Evolutionary conservation across 2,888 invertebrate genomes (phyloP).

Genomic region (Arctia plantaginis): DNA sequence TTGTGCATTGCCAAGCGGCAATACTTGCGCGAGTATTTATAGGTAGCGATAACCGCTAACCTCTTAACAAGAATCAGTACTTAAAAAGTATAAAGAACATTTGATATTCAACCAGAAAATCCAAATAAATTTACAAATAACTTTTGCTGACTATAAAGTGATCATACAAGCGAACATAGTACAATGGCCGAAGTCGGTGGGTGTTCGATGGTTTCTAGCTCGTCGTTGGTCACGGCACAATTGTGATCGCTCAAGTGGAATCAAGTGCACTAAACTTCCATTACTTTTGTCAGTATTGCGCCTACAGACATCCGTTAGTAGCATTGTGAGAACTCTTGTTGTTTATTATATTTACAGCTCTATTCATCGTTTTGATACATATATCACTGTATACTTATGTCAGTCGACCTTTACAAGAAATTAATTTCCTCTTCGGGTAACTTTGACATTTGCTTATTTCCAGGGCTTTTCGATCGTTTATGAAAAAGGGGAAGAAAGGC

Average conservation of each 20-base stretch:
- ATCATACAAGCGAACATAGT: constrained; percentile 25
- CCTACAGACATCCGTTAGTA: constrained; percentile 75
- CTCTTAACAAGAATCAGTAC: neutral
- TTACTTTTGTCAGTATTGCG: constrained; percentile 75
- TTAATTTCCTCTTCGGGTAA: neutral
- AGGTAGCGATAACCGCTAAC: neutral
- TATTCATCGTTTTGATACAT: constrained; percentile 27
- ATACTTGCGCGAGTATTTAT: neutral
- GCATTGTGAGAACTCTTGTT: constrained; percentile 56
- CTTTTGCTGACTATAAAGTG: neutral
- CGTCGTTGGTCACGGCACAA: constrained; percentile 68
- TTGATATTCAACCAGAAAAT: neutral
- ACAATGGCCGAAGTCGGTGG: constrained; percentile 57
- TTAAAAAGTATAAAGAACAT: neutral
- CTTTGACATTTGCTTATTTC: constrained; percentile 46
- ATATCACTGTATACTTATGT: constrained; percentile 28
- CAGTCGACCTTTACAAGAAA: neutral
- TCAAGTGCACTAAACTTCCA: constrained; percentile 81
- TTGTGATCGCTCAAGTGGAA: constrained; percentile 79
- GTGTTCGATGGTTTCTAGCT: constrained; percentile 58
- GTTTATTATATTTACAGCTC: constrained; percentile 36
- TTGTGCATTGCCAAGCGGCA: neutral
- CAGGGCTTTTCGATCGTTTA: constrained; percentile 83
- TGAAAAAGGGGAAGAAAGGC: constrained; percentile 81
- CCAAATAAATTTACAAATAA: neutral